Evolutionary conservation across 2,888 invertebrate genomes (phyloP).

Genomic region (Cactoblastis cactorum): DNA sequence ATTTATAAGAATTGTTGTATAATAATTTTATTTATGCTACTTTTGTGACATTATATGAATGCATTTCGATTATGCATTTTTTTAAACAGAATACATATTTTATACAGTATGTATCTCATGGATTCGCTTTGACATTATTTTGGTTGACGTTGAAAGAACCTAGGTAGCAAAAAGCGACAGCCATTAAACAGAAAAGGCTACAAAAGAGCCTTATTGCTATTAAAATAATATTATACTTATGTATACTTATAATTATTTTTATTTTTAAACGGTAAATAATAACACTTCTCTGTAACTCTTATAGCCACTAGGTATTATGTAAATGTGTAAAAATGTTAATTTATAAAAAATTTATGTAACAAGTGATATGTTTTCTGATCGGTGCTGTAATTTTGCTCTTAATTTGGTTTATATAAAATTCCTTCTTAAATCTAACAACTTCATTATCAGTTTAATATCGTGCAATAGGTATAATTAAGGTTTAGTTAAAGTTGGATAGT

Average conservation of each 20-base stretch:
- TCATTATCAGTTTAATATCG: conserved; percentile 12
- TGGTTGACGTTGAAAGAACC: background rate
- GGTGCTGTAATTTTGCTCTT: conserved; percentile 48
- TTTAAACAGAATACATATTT: background rate
- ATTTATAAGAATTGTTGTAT: conserved; percentile 30
- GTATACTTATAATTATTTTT: no score
- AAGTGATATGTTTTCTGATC: conserved; percentile 42
- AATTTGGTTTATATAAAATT: conserved; percentile 10
- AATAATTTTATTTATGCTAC: conserved; percentile 30
- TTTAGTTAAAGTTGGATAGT: conserved; percentile 17
- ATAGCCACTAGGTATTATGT: conserved; percentile 38
- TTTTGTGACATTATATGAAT: conserved; percentile 15
- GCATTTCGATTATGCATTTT: background rate
- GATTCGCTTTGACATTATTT: background rate
- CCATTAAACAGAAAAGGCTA: background rate
- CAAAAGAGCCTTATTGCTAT: background rate
- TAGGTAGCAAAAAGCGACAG: background rate
- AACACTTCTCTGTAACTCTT: conserved; percentile 14
- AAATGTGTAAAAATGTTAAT: conserved; percentile 69
- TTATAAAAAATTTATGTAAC: conserved; percentile 56
- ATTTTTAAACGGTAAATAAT: background rate
- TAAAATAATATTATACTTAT: conserved; percentile 4
- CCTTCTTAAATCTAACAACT: conserved; percentile 5
- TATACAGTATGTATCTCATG: background rate
- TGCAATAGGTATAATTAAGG: conserved; percentile 16